phyloP scores from a whole-genome alignment of 2,113 vertebrate genomes.

The Nesogale talazaci region DNA sequence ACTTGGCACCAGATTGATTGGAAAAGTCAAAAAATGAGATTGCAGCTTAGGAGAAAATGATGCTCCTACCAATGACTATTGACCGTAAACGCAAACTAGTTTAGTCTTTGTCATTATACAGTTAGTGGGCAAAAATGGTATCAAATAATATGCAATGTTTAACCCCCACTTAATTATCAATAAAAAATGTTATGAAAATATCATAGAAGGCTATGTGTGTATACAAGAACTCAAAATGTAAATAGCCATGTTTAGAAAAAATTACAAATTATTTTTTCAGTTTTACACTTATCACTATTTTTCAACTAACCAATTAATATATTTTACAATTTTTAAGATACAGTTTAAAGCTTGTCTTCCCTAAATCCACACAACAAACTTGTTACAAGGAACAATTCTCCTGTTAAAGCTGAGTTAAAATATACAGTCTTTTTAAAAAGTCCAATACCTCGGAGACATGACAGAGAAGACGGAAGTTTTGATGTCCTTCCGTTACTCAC shows the following conservation, averaged over 20 bases:
- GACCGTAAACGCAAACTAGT: not conserved
- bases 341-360: slow-evolving; percentile 33
- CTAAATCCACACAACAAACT: slow-evolving; percentile 34
- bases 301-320: not conserved
- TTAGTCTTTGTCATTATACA: slow-evolving; percentile 6
- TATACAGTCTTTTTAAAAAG: not conserved
- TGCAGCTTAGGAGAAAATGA: not conserved
- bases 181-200: too few relatives aligned
- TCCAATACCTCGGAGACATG: not conserved
- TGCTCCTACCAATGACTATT: not conserved
- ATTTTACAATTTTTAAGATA: not conserved
- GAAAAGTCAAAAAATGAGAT: not conserved
- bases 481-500: not conserved
- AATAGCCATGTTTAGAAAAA: not conserved
- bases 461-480: not conserved
- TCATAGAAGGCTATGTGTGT: not conserved
- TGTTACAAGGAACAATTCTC: not conserved
- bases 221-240: slow-evolving; percentile 20
- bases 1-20: not conserved
- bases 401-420: not conserved
- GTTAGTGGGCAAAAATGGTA: not conserved
- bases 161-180: too few relatives aligned
- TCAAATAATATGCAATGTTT: not conserved
- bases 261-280: not conserved
- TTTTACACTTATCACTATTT: slow-evolving; percentile 35